Evolutionary conservation across 2,797 vertebrate species (phyloP).

Genomic region (Parauchenoglanis punctatus): DNA sequence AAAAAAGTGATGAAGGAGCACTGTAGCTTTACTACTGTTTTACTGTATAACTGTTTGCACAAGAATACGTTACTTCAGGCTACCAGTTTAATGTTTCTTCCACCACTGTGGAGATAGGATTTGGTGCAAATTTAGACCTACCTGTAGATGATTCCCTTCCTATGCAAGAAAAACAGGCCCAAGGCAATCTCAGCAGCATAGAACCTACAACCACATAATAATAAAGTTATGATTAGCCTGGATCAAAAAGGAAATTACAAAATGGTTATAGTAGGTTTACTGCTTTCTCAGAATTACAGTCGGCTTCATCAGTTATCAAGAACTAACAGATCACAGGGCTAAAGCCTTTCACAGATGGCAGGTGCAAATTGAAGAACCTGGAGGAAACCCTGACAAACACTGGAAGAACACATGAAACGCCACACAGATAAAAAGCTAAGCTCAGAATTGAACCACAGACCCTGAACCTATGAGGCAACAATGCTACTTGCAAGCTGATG

Average conservation of each 20-base stretch:
- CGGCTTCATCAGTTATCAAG: neutral
- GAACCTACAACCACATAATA: slow-evolving; percentile 79
- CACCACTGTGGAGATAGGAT: neutral
- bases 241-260: slow-evolving; percentile 1
- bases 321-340: neutral
- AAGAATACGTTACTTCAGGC: neutral
- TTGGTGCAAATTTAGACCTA: slow-evolving; percentile 65
- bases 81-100: neutral
- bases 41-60: neutral
- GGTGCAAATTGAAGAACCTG: neutral
- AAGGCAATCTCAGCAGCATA: slow-evolving; percentile 96
- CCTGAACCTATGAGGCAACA: neutral
- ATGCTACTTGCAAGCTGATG: neutral
- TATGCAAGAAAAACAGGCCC: slow-evolving; percentile 93
- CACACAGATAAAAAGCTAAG: neutral
- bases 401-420: neutral
- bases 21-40: neutral
- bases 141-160: slow-evolving; percentile 97
- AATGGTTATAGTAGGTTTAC: neutral
- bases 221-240: slow-evolving; percentile 15
- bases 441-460: neutral
- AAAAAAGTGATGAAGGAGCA: neutral
- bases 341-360: neutral
- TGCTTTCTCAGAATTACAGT: neutral
- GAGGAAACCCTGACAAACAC: neutral